Evolutionary conservation across 2,113 vertebrate genomes (phyloP).

Genomic region (Prunella fulvescens): DNA sequence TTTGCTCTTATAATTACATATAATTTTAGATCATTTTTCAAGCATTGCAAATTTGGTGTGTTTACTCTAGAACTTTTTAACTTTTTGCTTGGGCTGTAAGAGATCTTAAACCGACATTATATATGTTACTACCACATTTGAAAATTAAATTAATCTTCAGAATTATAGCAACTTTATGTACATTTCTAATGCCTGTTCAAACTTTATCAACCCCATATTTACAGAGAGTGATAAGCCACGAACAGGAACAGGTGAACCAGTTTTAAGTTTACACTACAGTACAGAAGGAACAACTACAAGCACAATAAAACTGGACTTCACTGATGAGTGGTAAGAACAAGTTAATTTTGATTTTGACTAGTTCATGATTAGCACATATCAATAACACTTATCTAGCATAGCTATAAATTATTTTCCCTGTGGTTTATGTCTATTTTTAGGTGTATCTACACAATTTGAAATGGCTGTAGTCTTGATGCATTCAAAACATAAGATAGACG

Average conservation of each 20-base stretch:
- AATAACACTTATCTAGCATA: neutral
- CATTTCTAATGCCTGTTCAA: constrained; percentile 40
- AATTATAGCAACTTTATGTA: neutral
- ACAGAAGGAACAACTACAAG: constrained; percentile 97
- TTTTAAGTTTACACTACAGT: constrained; percentile 97
- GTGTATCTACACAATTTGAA: neutral
- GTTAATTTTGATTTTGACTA: neutral
- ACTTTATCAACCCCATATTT: constrained; percentile 68
- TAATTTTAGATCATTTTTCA: neutral
- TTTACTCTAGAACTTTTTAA: neutral
- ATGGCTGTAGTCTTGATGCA: neutral
- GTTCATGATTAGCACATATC: neutral
- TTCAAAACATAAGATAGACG: neutral
- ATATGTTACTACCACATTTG: neutral
- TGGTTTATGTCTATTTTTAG: neutral
- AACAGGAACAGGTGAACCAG: constrained; percentile 84
- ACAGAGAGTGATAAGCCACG: constrained; percentile 84
- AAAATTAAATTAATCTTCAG: neutral
- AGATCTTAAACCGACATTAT: neutral
- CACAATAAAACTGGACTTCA: constrained; percentile 98
- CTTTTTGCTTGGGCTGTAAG: constrained; percentile 7
- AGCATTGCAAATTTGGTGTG: neutral
- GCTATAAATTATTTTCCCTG: neutral
- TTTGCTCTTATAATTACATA: neutral
- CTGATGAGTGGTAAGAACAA: constrained; percentile 92